Evolutionary conservation across 1,140 invertebrate genomes (phyloP).

Genomic region (Drosophila novamexicana): DNA sequence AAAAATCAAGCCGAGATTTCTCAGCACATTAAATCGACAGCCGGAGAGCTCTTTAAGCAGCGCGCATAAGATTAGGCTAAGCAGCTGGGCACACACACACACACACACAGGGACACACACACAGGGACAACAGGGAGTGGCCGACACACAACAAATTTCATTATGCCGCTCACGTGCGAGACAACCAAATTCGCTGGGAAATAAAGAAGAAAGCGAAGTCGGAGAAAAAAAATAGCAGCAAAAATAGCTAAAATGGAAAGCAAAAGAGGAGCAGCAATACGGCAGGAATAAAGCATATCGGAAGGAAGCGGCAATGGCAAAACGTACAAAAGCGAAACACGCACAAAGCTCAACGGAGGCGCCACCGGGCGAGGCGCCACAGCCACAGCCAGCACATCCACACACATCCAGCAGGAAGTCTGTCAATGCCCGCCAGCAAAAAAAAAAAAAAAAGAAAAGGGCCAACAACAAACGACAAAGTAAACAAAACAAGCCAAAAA

Average conservation of each 20-base stretch:
- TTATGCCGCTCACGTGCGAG: constrained; percentile 83
- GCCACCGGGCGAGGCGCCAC: constrained; percentile 31
- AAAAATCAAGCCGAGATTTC: constrained; percentile 68
- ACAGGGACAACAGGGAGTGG: constrained; percentile 62
- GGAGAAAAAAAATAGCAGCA: too few relatives aligned
- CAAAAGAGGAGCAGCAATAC: background rate
- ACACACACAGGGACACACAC: constrained; percentile 30
- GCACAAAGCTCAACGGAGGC: constrained; percentile 37
- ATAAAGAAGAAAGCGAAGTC: constrained; percentile 63
- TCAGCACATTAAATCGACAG: constrained; percentile 71
- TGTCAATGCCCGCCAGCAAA: constrained; percentile 78
- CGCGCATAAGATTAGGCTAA: constrained; percentile 78
- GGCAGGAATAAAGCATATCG: constrained; percentile 59
- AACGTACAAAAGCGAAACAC: constrained; percentile 70
- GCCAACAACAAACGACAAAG: constrained; percentile 73
- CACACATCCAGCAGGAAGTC: constrained; percentile 52
- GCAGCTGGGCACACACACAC: constrained; percentile 69
- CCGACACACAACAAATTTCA: constrained; percentile 61
- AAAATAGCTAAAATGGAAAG: too few relatives aligned
- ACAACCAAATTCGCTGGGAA: constrained; percentile 83
- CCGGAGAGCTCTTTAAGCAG: constrained; percentile 70
- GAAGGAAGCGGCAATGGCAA: constrained; percentile 74
- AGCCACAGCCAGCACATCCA: constrained; percentile 52
- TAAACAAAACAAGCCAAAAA: constrained; percentile 61
- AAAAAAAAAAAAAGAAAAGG: constrained; percentile 46